phyloP scores from a whole-genome alignment of 2,113 vertebrate species.

The Azemiops feae region DNA sequence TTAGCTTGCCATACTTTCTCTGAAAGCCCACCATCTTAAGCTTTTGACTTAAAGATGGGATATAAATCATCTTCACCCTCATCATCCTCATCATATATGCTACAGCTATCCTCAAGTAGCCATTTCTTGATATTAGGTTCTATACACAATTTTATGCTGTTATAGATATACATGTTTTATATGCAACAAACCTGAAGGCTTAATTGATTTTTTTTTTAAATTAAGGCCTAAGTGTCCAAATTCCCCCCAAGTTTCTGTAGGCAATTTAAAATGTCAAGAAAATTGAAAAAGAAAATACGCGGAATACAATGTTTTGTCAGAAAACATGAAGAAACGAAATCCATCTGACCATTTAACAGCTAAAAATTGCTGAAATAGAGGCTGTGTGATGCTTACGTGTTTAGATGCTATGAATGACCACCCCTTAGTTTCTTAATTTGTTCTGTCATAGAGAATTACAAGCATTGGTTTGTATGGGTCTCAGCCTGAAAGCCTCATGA shows the following conservation, averaged over 20 bases:
- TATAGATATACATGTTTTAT: not conserved
- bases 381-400: constrained; percentile 8
- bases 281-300: not conserved
- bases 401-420: rapidly evolving
- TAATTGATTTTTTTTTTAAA: not conserved
- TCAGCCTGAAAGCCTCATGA: not conserved
- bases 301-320: not conserved
- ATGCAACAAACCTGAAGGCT: not conserved
- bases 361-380: not conserved
- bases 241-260: not conserved
- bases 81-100: not conserved
- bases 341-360: rapidly evolving
- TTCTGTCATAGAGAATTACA: not conserved
- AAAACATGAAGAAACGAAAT: constrained; percentile 15
- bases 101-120: not conserved
- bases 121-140: not conserved
- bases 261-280: constrained; percentile 18
- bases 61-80: not conserved
- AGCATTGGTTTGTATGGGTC: not conserved
- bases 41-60: not conserved
- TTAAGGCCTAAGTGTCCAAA: constrained; percentile 7
- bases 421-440: not conserved
- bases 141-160: constrained; percentile 23
- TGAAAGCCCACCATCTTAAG: not conserved
- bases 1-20: not conserved